Conservation (phyloP, 92 coral and sea anemone genomes). For the Siderastrea radians region DNA sequence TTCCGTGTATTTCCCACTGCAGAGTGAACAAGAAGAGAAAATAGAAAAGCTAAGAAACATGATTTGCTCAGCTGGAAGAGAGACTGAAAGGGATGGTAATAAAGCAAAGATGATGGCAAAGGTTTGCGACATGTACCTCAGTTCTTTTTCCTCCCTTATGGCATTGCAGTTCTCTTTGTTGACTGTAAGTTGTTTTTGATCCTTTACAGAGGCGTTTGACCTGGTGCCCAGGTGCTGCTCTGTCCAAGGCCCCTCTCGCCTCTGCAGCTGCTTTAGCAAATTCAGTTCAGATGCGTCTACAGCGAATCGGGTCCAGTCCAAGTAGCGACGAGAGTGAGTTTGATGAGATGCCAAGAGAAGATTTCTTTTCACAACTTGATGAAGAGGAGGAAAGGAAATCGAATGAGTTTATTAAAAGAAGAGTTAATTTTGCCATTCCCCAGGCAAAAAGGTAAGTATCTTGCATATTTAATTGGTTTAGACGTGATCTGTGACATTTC, state of each 20-base stretch:
- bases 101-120: slow-evolving; percentile 22
- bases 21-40: slow-evolving; percentile 78
- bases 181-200: not conserved
- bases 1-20: not conserved
- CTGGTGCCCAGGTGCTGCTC: slow-evolving; percentile 86
- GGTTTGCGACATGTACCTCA: slow-evolving; percentile 9
- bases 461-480: too few relatives aligned
- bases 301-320: slow-evolving; percentile 36
- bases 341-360: slow-evolving; percentile 27
- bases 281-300: slow-evolving; percentile 27
- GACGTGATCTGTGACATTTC: too few relatives aligned
- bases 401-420: not conserved
- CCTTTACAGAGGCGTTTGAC: slow-evolving; percentile 73
- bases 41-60: slow-evolving; percentile 72
- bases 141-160: not conserved
- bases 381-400: slow-evolving; percentile 45
- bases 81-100: not conserved
- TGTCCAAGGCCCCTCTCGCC: slow-evolving; percentile 59
- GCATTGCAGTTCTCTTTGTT: not conserved
- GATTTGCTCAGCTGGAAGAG: slow-evolving; percentile 73
- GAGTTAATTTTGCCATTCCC: slow-evolving; percentile 27
- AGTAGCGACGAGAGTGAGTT: slow-evolving; percentile 52
- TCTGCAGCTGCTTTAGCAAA: slow-evolving; percentile 54
- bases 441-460: not conserved
- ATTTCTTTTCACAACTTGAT: slow-evolving; percentile 29